Evolutionary conservation across 2,113 vertebrate species (phyloP).

Genomic region (Falco punctatus): DNA sequence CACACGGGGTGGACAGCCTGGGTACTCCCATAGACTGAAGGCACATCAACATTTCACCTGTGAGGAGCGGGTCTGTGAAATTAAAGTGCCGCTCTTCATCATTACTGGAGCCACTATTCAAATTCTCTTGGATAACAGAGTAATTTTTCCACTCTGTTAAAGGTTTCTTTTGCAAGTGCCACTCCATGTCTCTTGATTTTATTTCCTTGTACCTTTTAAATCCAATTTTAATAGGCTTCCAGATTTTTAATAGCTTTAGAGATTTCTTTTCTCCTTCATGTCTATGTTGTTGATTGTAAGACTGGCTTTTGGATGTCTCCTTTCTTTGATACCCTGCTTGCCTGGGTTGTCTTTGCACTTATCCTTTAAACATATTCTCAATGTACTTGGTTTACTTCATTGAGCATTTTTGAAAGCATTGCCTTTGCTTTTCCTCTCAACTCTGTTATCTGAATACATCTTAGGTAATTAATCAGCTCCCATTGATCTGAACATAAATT

Average conservation of each 20-base stretch:
- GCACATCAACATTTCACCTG: background rate
- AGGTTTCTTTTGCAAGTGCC: conserved; percentile 60
- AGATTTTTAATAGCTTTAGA: conserved; percentile 73
- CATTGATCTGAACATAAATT: conserved; percentile 76
- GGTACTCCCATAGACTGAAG: background rate
- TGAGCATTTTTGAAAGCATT: conserved; percentile 71
- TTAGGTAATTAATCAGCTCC: conserved; percentile 77
- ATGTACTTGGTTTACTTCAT: conserved; percentile 70
- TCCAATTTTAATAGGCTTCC: conserved; percentile 72
- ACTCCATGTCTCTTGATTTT: conserved; percentile 73
- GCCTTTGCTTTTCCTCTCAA: conserved; percentile 70
- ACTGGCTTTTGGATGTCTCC: conserved; percentile 68
- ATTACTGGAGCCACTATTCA: background rate
- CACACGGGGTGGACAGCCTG: fast-evolving
- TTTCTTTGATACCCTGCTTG: conserved; percentile 69
- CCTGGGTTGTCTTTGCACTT: conserved; percentile 66
- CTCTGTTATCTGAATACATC: conserved; percentile 76
- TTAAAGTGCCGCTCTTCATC: background rate
- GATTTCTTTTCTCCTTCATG: conserved; percentile 71
- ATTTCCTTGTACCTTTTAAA: conserved; percentile 73
- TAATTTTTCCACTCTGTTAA: conserved; percentile 58
- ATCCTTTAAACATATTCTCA: conserved; percentile 63
- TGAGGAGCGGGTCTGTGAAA: background rate
- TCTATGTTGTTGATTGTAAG: conserved; percentile 74
- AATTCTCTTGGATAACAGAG: conserved; percentile 51